Evolutionary conservation across 2,888 invertebrate species (phyloP).

Genomic region (Tanytarsus gracilentus): DNA sequence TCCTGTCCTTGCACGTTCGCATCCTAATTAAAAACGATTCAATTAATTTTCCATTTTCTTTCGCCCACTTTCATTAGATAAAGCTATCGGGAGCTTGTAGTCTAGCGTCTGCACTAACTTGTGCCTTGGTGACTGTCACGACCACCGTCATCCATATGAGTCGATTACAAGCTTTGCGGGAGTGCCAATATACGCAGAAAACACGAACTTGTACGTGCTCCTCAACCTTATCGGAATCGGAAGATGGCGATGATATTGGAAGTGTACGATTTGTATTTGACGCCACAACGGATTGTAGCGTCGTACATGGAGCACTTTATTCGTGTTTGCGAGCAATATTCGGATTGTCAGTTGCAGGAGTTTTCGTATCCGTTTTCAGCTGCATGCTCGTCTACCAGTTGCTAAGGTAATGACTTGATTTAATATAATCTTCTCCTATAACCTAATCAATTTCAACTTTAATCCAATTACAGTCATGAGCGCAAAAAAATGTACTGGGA

Average conservation of each 20-base stretch:
- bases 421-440: background rate
- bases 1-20: no score
- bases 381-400: slow-evolving; percentile 88
- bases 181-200: slow-evolving; percentile 76
- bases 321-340: slow-evolving; percentile 82
- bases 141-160: slow-evolving; percentile 89
- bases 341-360: slow-evolving; percentile 83
- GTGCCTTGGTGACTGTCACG: slow-evolving; percentile 80
- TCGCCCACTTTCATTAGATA: slow-evolving; percentile 50
- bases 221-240: slow-evolving; percentile 60
- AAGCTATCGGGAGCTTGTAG: slow-evolving; percentile 84
- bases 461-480: slow-evolving; percentile 59
- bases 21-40: background rate
- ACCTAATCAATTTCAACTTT: slow-evolving; percentile 2
- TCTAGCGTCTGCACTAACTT: slow-evolving; percentile 74
- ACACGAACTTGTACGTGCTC: slow-evolving; percentile 70
- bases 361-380: slow-evolving; percentile 82
- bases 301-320: slow-evolving; percentile 83
- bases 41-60: slow-evolving; percentile 1
- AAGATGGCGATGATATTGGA: slow-evolving; percentile 52
- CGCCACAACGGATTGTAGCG: slow-evolving; percentile 77
- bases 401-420: slow-evolving; percentile 50
- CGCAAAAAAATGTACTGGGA: slow-evolving; percentile 94
- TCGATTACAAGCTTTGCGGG: slow-evolving; percentile 73
- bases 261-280: slow-evolving; percentile 75